Conservation (phyloP, 2,888 invertebrate species). For the Gerris lacustris region DNA sequence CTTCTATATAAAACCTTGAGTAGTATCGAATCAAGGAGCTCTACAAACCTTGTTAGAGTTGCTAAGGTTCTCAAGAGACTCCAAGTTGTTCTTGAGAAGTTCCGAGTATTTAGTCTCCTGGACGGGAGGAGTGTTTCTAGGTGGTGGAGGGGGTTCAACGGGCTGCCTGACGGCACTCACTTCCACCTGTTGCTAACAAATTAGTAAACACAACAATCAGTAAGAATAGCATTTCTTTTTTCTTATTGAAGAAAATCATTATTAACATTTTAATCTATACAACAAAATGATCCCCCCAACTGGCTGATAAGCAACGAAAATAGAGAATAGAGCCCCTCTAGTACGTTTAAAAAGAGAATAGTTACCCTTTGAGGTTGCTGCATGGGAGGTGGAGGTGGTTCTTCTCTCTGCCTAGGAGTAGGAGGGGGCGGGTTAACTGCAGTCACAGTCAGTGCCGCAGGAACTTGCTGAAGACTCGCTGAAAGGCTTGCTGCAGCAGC, state of each 20-base stretch:
- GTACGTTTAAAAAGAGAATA: too few relatives aligned
- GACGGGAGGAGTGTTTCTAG: slow-evolving; percentile 36
- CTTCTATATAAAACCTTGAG: too few relatives aligned
- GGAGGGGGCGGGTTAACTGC: neutral
- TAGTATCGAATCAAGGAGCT: too few relatives aligned
- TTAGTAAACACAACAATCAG: too few relatives aligned
- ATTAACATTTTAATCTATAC: too few relatives aligned
- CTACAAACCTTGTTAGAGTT: slow-evolving; percentile 31
- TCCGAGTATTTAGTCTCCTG: slow-evolving; percentile 47
- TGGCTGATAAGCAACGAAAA: too few relatives aligned
- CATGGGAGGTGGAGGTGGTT: neutral
- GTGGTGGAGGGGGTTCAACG: slow-evolving; percentile 34
- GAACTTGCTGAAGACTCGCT: slow-evolving; percentile 22
- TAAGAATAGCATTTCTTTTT: too few relatives aligned
- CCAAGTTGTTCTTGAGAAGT: slow-evolving; percentile 58
- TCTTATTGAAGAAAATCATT: too few relatives aligned
- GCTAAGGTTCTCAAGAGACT: slow-evolving; percentile 51
- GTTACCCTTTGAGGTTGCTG: neutral
- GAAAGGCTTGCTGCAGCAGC: slow-evolving; percentile 42
- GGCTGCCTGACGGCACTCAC: slow-evolving; percentile 13
- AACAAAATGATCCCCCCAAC: too few relatives aligned
- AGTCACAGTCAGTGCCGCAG: neutral
- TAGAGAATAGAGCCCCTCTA: too few relatives aligned
- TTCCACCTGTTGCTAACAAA: neutral
- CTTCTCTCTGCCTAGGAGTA: neutral